A percentile compares a stretch with the other conserved stretches of the same genome.
Conservation (phyloP, 2,797 vertebrate species). For the Pangasius krempfi region DNA sequence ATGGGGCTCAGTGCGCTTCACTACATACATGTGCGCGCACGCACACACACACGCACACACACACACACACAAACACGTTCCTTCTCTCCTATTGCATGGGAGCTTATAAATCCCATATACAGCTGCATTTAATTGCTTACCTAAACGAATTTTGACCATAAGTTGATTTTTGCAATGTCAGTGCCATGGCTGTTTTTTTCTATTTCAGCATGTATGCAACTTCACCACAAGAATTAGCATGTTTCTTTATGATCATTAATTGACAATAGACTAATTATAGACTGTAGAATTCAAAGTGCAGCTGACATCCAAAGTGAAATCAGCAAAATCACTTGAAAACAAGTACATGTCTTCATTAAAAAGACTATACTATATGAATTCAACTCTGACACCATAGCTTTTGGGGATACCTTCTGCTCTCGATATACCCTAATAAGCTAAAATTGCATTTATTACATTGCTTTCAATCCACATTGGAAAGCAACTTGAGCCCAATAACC, state of each 20-base stretch:
- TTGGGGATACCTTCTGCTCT: constrained; percentile 58
- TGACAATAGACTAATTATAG: background rate
- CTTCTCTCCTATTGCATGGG: background rate
- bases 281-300: background rate
- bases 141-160: background rate
- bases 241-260: background rate
- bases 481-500: constrained; percentile 47
- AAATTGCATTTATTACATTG: constrained; percentile 65
- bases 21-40: constrained; percentile 47
- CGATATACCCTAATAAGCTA: constrained; percentile 61
- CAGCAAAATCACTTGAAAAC: constrained; percentile 53
- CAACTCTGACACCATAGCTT: constrained; percentile 60
- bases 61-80: background rate
- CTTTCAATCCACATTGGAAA: constrained; percentile 57
- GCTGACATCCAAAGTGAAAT: background rate
- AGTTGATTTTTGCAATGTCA: background rate
- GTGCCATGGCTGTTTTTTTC: background rate
- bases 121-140: background rate
- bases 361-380: constrained; percentile 55
- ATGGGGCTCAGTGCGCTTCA: constrained; percentile 13
- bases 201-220: background rate
- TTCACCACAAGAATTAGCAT: background rate
- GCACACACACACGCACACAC: background rate
- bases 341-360: constrained; percentile 57
- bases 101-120: background rate